phyloP scores from a whole-genome alignment of 2,797 vertebrate species.

The Phoeniculus purpureus region DNA sequence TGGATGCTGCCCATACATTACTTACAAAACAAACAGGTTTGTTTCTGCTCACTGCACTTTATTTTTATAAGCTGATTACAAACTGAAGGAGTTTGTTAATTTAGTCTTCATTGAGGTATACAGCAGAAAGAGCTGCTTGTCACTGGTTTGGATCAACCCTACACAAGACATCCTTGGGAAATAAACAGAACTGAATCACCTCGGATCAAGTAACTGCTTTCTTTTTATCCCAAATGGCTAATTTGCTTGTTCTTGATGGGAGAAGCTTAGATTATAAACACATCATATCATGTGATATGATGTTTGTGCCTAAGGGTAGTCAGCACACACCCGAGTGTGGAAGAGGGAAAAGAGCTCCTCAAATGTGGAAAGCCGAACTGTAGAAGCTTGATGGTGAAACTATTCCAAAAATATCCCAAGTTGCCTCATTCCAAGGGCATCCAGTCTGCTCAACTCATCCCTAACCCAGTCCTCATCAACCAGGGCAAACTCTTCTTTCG shows the following conservation, averaged over 20 bases:
- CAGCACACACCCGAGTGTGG: not conserved
- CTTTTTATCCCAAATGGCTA: not conserved
- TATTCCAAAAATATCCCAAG: not conserved
- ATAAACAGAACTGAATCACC: conserved; percentile 29
- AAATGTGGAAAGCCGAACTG: not conserved
- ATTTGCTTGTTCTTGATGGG: conserved; percentile 33
- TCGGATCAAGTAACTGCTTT: conserved; percentile 38
- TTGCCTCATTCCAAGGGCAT: not conserved
- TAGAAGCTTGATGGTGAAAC: not conserved
- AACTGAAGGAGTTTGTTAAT: conserved; percentile 62
- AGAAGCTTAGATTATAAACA: conserved; percentile 40
- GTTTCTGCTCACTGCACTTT: conserved; percentile 62
- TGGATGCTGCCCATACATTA: conserved; percentile 32
- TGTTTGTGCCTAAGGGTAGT: conserved; percentile 24
- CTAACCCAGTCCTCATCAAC: too few species aligned
- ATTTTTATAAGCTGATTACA: conserved; percentile 75
- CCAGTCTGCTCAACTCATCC: too few species aligned
- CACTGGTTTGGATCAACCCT: conserved; percentile 35
- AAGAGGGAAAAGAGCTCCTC: conserved; percentile 15
- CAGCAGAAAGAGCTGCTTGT: conserved; percentile 41
- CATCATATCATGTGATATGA: not conserved
- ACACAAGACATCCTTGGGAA: conserved; percentile 31
- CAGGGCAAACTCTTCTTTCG: too few species aligned
- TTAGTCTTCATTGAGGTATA: conserved; percentile 39
- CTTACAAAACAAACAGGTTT: conserved; percentile 62